Evolutionary conservation across 1,140 invertebrate species (phyloP).

Genomic region (Drosophila prosaltans): DNA sequence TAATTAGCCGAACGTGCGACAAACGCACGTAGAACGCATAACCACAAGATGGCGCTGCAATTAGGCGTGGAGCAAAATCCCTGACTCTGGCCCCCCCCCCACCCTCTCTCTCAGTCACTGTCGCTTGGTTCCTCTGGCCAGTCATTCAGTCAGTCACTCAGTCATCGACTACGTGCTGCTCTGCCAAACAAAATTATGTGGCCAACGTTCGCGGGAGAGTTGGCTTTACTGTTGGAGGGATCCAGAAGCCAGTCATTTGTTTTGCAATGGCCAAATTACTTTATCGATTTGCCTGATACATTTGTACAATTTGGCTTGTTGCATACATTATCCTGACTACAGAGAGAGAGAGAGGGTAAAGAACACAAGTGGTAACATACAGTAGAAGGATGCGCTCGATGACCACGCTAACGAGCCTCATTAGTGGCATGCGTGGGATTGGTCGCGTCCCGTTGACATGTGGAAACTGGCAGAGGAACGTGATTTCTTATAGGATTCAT

Average conservation of each 20-base stretch:
- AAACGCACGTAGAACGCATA: constrained; percentile 76
- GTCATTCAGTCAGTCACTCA: constrained; percentile 40
- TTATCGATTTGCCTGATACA: constrained; percentile 77
- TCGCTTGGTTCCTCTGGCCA: not conserved
- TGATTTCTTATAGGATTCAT: constrained; percentile 61
- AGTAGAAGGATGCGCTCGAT: constrained; percentile 27
- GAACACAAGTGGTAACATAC: not conserved
- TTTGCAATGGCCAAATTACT: constrained; percentile 75
- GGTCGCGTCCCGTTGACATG: constrained; percentile 63
- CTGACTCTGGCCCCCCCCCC: not conserved
- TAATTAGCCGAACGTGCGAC: constrained; percentile 79
- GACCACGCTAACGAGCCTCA: constrained; percentile 79
- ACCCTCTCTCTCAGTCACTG: not conserved
- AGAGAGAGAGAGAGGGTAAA: not conserved
- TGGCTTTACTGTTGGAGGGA: constrained; percentile 3
- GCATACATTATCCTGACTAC: constrained; percentile 62
- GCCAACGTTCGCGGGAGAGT: constrained; percentile 57
- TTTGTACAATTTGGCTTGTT: constrained; percentile 75
- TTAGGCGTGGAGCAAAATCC: constrained; percentile 50
- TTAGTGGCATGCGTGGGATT: constrained; percentile 76
- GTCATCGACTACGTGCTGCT: constrained; percentile 65
- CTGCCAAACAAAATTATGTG: constrained; percentile 79
- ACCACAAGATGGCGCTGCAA: constrained; percentile 78
- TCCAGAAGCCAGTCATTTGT: constrained; percentile 47
- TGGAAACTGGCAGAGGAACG: constrained; percentile 42